Conservation (phyloP, 2,113 vertebrate species). For the Stegostoma tigrinum region DNA sequence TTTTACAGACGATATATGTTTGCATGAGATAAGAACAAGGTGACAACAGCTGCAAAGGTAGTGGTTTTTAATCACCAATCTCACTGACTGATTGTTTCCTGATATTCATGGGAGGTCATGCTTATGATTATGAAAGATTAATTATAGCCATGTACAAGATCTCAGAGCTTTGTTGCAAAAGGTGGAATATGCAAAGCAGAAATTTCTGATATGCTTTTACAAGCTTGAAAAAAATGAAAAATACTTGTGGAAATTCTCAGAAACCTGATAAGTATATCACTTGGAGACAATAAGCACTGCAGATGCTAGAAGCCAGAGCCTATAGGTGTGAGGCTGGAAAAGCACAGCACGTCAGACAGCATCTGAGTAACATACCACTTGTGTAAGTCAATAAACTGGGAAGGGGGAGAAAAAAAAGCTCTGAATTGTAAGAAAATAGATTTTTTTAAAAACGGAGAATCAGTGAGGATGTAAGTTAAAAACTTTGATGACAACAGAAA, state of each 20-base stretch:
- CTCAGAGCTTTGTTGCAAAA: background rate
- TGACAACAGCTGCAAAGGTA: background rate
- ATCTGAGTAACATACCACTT: background rate
- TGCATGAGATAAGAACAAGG: background rate
- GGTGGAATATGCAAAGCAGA: background rate
- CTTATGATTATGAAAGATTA: background rate
- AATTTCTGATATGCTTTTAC: background rate
- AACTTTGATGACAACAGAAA: background rate
- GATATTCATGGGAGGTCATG: background rate
- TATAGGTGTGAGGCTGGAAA: too few relatives aligned
- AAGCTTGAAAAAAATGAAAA: background rate
- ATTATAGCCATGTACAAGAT: background rate
- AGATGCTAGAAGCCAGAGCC: too few relatives aligned
- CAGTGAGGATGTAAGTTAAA: background rate
- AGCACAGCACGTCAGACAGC: too few relatives aligned
- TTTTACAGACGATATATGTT: background rate
- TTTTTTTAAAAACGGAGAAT: background rate
- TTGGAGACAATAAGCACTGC: background rate
- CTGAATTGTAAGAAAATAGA: background rate
- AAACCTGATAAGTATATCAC: background rate
- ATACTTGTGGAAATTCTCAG: background rate
- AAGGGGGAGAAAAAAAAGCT: background rate
- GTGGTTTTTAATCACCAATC: background rate
- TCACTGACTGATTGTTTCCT: background rate
- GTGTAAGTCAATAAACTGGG: background rate